Evolutionary conservation across 2,888 invertebrate species (phyloP).

Genomic region (Pseudoips prasinana): DNA sequence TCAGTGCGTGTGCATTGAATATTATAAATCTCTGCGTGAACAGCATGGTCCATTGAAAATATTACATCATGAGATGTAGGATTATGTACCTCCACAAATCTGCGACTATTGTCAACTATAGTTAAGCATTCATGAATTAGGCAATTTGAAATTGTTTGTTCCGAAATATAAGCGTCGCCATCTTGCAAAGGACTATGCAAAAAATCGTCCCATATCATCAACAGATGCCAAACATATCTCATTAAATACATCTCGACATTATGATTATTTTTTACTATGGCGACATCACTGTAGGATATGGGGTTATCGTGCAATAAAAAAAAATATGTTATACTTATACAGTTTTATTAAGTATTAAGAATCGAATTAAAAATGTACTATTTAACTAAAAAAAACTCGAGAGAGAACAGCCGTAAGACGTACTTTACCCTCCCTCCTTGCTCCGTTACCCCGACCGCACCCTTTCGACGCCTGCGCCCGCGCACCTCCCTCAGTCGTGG

Average conservation of each 20-base stretch:
- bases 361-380: conserved; percentile 8
- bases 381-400: conserved; percentile 9
- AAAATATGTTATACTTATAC: conserved; percentile 10
- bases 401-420: conserved; percentile 8
- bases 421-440: conserved; percentile 6
- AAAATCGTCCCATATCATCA: conserved; percentile 6
- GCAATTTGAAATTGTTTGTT: too few relatives aligned
- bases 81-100: too few relatives aligned
- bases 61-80: too few relatives aligned
- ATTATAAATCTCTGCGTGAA: too few relatives aligned
- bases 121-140: too few relatives aligned
- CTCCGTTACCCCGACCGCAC: conserved; percentile 6
- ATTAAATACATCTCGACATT: conserved; percentile 8
- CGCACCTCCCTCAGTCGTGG: conserved; percentile 7
- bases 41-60: too few relatives aligned
- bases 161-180: too few relatives aligned
- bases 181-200: conserved; percentile 1
- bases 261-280: conserved; percentile 9
- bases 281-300: conserved; percentile 9
- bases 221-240: conserved; percentile 9
- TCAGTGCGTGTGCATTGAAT: too few relatives aligned
- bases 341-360: conserved; percentile 10
- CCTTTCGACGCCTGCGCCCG: conserved; percentile 8
- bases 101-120: too few relatives aligned
- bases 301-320: conserved; percentile 10